Base-by-base conservation (phyloP, 2,797 vertebrate genomes). In the Acanthurus leucopareius region DNA sequence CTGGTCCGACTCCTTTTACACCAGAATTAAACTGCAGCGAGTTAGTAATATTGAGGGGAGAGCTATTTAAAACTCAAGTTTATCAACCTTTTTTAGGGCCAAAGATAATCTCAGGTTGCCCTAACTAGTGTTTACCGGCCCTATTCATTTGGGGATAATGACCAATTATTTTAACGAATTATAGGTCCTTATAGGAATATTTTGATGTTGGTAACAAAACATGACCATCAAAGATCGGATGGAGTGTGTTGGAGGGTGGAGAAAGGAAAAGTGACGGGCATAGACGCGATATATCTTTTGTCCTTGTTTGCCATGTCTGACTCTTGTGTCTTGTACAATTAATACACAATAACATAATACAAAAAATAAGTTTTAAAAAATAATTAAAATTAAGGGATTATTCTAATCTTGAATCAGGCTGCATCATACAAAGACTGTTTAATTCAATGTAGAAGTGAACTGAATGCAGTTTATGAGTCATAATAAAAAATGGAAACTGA, bases 1-100 rank as follows among this genome's bases (percentile, higher is more conserved):
- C 93, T 94, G 92, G 90, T 63, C 89, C 75, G 80, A 83, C 76
- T 87, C 62, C 69, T 84, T 88, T 83, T 68, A 52, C 74, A 66
- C 72, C 71, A 65, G 48, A 40, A 71, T 77, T 40, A 80, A 66
- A 16, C 69, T 79, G 84, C 77, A 82, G 15, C 15, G 25, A 65
- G 47, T 54, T 51, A 13, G 35, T 56, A 69, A 48, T 61, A 66
- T 48, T 64, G 25, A 79, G 48, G n/a, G 40, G 19, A 71, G 68
- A 48, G 20, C n/a, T 4, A 48, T 74, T 68, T 53, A 17, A 66
- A 78, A 80, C 61, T 47, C 19, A 7, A 60, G 22, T 81, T 72
- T 51, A 65, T 64, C 17, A 60, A 71, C 22, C 16, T 69, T 45
- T n/a, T 7, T n/a, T 3, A 45, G 15, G 15, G 44, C 14, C 7